phyloP scores from a whole-genome alignment of 2,888 invertebrate genomes.

The Oxytorus armatus region DNA sequence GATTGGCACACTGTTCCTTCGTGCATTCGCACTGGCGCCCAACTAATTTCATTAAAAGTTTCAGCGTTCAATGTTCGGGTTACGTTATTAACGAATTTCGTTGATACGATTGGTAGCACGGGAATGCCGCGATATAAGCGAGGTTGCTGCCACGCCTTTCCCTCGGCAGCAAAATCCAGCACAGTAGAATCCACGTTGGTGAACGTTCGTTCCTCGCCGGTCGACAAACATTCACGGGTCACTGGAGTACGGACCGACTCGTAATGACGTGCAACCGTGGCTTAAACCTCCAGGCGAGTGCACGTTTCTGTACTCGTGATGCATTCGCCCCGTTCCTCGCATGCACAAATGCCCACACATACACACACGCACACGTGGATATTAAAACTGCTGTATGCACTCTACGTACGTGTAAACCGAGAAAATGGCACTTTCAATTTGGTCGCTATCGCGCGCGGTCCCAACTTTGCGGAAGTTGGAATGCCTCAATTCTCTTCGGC shows the following conservation, averaged over 20 bases:
- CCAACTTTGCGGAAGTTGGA: no score
- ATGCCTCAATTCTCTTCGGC: no score
- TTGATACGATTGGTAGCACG: conserved; percentile 71
- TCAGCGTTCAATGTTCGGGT: neutral
- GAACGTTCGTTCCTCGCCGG: conserved; percentile 75
- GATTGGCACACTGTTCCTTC: no score
- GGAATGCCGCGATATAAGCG: conserved; percentile 75
- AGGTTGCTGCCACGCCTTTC: conserved; percentile 82
- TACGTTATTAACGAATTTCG: conserved; percentile 62
- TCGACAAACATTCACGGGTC: conserved; percentile 83
- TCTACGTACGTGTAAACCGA: no score
- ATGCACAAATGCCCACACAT: no score
- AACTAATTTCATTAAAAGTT: no score
- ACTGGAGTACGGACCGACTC: conserved; percentile 79
- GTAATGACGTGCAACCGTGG: conserved; percentile 73
- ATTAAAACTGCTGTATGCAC: no score
- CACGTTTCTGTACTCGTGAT: conserved; percentile 73
- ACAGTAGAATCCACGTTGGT: conserved; percentile 71
- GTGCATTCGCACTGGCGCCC: no score
- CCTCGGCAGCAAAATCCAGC: conserved; percentile 67
- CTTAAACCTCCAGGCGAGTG: conserved; percentile 65
- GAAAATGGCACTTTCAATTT: no score
- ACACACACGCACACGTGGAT: neutral
- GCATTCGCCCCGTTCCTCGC: conserved; percentile 60
- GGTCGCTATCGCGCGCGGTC: no score